Evolutionary conservation across 2,113 vertebrate species (phyloP).

Genomic region (Zingel zingel): DNA sequence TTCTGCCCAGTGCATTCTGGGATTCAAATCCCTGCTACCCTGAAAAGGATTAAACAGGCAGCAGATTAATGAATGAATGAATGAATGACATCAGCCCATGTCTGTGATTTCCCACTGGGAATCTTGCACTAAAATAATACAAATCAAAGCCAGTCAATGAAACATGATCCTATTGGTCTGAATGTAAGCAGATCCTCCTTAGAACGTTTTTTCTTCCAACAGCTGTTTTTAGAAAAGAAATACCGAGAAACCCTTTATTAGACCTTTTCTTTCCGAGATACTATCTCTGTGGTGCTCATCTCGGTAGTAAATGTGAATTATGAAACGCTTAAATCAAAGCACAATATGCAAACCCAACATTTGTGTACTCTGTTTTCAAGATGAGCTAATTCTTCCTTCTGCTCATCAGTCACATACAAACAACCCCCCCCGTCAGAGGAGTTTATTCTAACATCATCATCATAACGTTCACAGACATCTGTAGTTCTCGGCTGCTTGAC

Average conservation of each 20-base stretch:
- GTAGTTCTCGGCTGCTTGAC: neutral
- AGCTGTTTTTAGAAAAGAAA: neutral
- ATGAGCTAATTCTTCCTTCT: neutral
- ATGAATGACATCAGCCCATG: conserved; percentile 31
- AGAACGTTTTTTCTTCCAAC: neutral
- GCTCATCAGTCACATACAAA: neutral
- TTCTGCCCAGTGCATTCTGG: conserved; percentile 55
- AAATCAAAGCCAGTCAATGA: neutral
- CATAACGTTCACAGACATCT: neutral
- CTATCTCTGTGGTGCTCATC: neutral
- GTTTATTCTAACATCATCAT: neutral
- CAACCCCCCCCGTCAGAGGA: neutral
- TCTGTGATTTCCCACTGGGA: neutral
- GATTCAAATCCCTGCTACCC: conserved; percentile 35
- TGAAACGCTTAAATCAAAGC: neutral
- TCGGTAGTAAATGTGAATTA: neutral
- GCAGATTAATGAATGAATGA: conserved; percentile 29
- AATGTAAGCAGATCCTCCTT: neutral
- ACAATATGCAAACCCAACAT: neutral
- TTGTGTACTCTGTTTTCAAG: neutral
- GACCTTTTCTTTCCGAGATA: neutral
- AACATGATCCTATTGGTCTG: neutral
- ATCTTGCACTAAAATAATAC: neutral
- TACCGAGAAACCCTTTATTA: neutral
- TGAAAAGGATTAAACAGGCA: conserved; percentile 41